Conservation (phyloP, 2,797 vertebrate species). For the Distichodus sexfasciatus region DNA sequence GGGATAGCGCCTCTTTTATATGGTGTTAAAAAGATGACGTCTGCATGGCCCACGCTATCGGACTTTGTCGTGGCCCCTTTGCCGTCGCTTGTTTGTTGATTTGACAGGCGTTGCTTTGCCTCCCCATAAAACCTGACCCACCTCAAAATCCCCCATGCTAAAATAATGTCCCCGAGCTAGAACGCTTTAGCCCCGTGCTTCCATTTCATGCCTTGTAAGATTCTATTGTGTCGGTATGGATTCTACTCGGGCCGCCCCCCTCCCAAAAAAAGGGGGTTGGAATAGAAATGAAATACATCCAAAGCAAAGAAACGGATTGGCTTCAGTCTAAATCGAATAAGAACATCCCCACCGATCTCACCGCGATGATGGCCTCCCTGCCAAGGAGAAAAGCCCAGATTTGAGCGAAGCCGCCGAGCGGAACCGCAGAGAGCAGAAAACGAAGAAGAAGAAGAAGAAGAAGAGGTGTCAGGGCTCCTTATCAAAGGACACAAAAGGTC, state of each 20-base stretch:
- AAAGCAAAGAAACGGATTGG: constrained; percentile 72
- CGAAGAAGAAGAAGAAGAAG: too few species aligned
- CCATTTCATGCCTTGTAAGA: constrained; percentile 57
- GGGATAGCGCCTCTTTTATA: constrained; percentile 59
- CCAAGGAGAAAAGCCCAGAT: constrained; percentile 71
- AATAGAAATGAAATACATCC: constrained; percentile 72
- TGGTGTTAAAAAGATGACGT: constrained; percentile 47
- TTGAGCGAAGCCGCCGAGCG: constrained; percentile 73
- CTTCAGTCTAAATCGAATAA: constrained; percentile 56
- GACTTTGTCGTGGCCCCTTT: constrained; percentile 34
- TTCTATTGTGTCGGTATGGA: constrained; percentile 79
- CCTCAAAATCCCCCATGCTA: constrained; percentile 47
- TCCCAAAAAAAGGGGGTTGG: constrained; percentile 62
- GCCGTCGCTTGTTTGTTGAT: constrained; percentile 43
- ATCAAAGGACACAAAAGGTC: constrained; percentile 73
- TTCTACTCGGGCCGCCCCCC: too few species aligned
- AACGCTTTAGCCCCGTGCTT: constrained; percentile 45
- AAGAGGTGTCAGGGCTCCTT: constrained; percentile 70
- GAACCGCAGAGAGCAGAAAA: too few species aligned
- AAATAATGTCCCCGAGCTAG: constrained; percentile 46
- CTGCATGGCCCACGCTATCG: constrained; percentile 29
- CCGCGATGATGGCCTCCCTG: constrained; percentile 70
- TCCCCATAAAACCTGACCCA: constrained; percentile 21
- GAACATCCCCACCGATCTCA: constrained; percentile 59
- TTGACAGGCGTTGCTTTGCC: constrained; percentile 44